Percentiles rank a stretch among this genome's conserved stretches.
Conservation (phyloP, 2,113 vertebrate species). For the Choloepus hoffmanni region DNA sequence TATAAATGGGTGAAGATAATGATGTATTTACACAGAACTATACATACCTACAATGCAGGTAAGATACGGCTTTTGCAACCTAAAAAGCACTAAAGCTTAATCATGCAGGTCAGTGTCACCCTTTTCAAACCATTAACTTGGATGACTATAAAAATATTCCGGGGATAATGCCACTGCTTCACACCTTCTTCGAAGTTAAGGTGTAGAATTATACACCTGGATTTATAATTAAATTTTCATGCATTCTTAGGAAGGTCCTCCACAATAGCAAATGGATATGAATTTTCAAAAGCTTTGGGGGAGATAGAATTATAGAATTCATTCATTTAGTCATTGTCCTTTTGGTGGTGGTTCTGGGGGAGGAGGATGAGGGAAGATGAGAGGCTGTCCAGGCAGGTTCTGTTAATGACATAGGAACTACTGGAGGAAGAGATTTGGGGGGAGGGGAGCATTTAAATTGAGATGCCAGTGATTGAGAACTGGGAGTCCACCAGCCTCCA, state of each 20-base stretch:
- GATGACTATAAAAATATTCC: background rate
- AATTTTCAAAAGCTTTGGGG: background rate
- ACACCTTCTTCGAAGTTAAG: background rate
- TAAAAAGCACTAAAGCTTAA: background rate
- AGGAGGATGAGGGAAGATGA: background rate
- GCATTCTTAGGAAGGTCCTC: background rate
- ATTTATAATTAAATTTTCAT: background rate
- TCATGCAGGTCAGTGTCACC: background rate
- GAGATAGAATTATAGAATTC: background rate
- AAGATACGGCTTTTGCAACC: background rate
- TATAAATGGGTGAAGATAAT: rapidly evolving
- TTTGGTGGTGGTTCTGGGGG: background rate
- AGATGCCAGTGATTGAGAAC: background rate
- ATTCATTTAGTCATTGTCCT: background rate
- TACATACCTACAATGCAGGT: no score
- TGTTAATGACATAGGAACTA: background rate
- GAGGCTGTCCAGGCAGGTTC: no score
- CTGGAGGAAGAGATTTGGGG: background rate
- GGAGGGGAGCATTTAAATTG: background rate
- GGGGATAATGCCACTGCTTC: background rate
- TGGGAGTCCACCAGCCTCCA: background rate
- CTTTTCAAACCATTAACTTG: background rate
- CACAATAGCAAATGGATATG: background rate
- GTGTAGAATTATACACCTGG: background rate
- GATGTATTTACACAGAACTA: background rate